Base-by-base conservation (phyloP, 2,797 vertebrate genomes). In the Monodelphis domestica region DNA sequence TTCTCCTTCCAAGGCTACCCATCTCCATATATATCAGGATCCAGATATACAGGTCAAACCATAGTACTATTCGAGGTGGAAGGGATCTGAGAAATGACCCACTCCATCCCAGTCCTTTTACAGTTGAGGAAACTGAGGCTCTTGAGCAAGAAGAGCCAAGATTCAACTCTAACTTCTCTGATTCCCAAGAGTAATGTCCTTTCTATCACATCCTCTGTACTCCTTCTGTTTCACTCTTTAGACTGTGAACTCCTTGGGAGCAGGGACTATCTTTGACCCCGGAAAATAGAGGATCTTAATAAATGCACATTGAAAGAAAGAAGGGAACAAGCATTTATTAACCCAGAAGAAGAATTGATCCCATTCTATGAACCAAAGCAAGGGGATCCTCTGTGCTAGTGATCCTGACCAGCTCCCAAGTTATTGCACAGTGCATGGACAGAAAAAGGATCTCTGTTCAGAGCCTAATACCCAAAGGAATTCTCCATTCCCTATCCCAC, bases 1-100 rank as follows among this genome's bases (percentile, higher is more conserved):
- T 53, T 92, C 94, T 95, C 89, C 56, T 95, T 89, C 92, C 88
- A 96, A 93, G 70, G 70, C 21, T 78, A 45, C 38, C 38, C 38
- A 45, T 21, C 2, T 78, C 70, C 70, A 84, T 7, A 84, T 84
- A 84, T 50, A 84, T 84, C 70, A 50, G 70, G 70, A 24, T 84
- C 26, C 70, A 45, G 70, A 50, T 84, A 84, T 12, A 84, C 10
- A 26, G 38, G 70, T 84, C 38, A 84, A 50, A 84, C 84, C 38
- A 45, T 70, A 84, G 70, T 38, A 26, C 70, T 84, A 24, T 26
- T 50, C 45, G 38, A 28, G 24, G 28, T 45, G 70, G 70, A 84
- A 84, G 24, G 38, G 38, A 45, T 21, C 38, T 50, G n/a, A 70
- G 59, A 70, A 70, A 84, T 84, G 38, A 84, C 50, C 70, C 50